Evolutionary conservation across 2,113 vertebrate genomes (phyloP).

Genomic region (Sardina pilchardus): DNA sequence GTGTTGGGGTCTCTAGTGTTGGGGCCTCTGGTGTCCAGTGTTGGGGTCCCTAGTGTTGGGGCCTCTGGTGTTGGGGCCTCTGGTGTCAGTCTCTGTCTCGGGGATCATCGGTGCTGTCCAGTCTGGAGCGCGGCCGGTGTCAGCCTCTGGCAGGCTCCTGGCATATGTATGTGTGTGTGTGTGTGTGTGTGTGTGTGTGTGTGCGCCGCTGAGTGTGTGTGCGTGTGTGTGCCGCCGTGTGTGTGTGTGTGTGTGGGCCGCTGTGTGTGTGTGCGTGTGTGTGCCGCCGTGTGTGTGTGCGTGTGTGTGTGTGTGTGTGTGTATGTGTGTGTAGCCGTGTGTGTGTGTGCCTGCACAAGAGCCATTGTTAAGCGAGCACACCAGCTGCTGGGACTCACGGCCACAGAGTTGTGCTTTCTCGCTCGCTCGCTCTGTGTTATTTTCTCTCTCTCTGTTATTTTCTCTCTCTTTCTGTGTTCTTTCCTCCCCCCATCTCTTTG

Average conservation of each 20-base stretch:
- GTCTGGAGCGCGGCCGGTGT: not conserved
- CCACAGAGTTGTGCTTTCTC: not conserved
- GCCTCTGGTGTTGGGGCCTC: too few relatives aligned
- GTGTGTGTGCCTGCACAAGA: constrained; percentile 1
- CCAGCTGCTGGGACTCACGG: not conserved
- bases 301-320: not conserved
- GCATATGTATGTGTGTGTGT: not conserved
- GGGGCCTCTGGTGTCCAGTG: too few relatives aligned
- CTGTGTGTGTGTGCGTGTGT: not conserved
- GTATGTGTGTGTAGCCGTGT: constrained; percentile 4
- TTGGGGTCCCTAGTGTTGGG: too few relatives aligned
- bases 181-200: constrained; percentile 11
- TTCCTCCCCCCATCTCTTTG: not conserved
- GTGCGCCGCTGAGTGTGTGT: not conserved
- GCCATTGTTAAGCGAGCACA: not conserved
- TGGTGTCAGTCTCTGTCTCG: not conserved
- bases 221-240: not conserved
- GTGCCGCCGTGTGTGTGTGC: not conserved
- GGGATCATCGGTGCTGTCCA: not conserved
- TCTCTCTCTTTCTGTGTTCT: not conserved
- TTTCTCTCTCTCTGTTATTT: not conserved
- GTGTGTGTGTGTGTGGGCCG: not conserved
- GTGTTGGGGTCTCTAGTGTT: too few relatives aligned
- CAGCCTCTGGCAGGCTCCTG: not conserved
- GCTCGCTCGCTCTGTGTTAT: not conserved